A percentile compares a stretch with the other conserved stretches of the same genome.
Evolutionary conservation across 2,113 vertebrate species (phyloP).

Genomic region (Montifringilla adamsi): DNA sequence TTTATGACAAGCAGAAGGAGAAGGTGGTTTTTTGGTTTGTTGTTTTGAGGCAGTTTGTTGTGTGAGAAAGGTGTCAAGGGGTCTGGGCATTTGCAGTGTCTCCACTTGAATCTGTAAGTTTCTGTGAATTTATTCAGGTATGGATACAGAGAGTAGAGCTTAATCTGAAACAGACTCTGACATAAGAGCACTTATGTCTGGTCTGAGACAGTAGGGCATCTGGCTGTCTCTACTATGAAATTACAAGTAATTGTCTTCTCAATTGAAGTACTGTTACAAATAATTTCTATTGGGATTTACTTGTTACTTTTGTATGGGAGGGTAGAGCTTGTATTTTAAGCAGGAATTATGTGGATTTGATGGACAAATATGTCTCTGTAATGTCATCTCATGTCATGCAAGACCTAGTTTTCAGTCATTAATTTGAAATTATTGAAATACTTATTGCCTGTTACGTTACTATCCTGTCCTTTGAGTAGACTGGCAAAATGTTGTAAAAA

Average conservation of each 20-base stretch:
- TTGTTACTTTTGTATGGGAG: not conserved
- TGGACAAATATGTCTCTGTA: not conserved
- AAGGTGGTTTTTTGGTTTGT: not conserved
- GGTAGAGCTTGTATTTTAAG: not conserved
- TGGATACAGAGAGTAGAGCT: not conserved
- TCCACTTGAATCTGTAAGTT: not conserved
- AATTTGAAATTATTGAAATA: not conserved
- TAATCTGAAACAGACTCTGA: not conserved
- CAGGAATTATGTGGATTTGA: not conserved
- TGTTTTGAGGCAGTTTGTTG: not conserved
- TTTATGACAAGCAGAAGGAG: not conserved
- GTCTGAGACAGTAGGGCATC: not conserved
- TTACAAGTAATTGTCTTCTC: not conserved
- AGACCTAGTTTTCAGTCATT: not conserved
- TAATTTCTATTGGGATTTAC: not conserved
- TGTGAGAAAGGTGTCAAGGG: not conserved
- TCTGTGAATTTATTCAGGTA: not conserved
- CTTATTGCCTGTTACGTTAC: not conserved
- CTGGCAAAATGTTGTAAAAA: not conserved
- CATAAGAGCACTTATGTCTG: not conserved
- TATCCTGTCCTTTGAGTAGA: not conserved
- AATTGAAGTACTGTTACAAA: not conserved
- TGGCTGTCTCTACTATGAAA: not conserved
- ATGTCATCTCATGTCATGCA: not conserved
- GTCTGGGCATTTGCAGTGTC: fast-evolving